Percentiles rank a stretch among this genome's conserved stretches.
These are phyloP conservation scores for Phoxinus phoxinus DNA, from an alignment of 2,113 vertebrate species.

Conservation along the genomic window DNA sequence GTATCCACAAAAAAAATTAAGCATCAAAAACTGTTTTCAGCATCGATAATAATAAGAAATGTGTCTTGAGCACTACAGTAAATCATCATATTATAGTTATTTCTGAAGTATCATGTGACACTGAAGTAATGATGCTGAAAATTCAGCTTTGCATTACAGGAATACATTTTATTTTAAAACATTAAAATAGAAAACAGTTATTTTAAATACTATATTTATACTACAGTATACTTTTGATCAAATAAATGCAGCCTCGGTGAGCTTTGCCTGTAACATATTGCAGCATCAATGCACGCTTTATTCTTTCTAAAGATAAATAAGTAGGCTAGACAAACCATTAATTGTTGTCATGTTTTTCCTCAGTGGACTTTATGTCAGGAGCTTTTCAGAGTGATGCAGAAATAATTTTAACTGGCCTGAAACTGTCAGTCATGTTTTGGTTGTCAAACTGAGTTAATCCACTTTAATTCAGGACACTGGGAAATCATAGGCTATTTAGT, in stretches of 20 bases:
- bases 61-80: too few species aligned
- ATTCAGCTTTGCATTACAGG: too few species aligned
- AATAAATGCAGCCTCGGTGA: neutral
- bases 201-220: too few species aligned
- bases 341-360: neutral
- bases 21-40: too few species aligned
- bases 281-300: neutral
- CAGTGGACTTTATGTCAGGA: neutral
- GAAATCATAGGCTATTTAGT: neutral
- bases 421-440: conserved; percentile 25
- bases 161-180: too few species aligned
- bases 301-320: neutral
- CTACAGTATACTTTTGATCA: neutral
- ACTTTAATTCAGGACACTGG: neutral
- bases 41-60: too few species aligned
- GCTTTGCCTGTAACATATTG: neutral
- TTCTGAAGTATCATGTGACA: too few species aligned
- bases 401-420: conserved; percentile 17
- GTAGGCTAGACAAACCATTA: neutral
- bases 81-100: too few species aligned
- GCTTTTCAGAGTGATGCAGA: neutral
- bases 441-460: conserved; percentile 3
- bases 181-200: too few species aligned
- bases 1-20: too few species aligned
- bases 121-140: too few species aligned